Conservation (phyloP, 2,113 vertebrate genomes). For the Engystomops pustulosus region DNA sequence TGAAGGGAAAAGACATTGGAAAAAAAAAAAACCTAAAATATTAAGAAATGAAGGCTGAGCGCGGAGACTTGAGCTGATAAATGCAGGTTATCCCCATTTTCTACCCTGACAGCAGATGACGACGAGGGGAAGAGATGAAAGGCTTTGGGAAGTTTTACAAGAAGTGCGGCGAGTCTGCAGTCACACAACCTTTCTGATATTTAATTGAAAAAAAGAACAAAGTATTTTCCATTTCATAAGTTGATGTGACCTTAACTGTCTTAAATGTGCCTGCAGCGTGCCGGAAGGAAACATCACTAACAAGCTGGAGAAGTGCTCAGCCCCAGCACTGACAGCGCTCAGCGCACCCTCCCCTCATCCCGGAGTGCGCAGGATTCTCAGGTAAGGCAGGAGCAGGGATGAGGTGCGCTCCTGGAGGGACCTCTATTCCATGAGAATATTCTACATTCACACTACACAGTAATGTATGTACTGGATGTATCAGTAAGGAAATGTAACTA, state of each 20-base stretch:
- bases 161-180: conserved; percentile 66
- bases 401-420: too few relatives aligned
- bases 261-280: conserved; percentile 63
- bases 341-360: too few relatives aligned
- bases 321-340: not conserved
- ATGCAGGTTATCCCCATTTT: conserved; percentile 62
- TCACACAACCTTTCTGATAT: conserved; percentile 59
- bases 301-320: conserved; percentile 57
- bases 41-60: conserved; percentile 61
- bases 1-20: conserved; percentile 61
- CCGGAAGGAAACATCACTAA: conserved; percentile 61
- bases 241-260: conserved; percentile 64
- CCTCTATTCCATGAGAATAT: too few relatives aligned
- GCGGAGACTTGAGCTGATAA: conserved; percentile 65
- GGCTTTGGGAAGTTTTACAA: conserved; percentile 66
- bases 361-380: too few relatives aligned
- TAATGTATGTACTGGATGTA: too few relatives aligned
- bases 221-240: conserved; percentile 66
- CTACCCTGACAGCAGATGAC: conserved; percentile 63
- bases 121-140: conserved; percentile 67
- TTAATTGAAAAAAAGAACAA: conserved; percentile 63
- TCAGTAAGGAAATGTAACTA: too few relatives aligned
- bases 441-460: too few relatives aligned
- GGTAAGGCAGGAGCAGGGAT: conserved; percentile 12
- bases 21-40: conserved; percentile 59